A percentile compares a stretch with the other conserved stretches of the same genome.
These are phyloP conservation scores for Diarsia dahlii DNA, from an alignment of 2,888 invertebrate genomes.

Conservation along the genomic window DNA sequence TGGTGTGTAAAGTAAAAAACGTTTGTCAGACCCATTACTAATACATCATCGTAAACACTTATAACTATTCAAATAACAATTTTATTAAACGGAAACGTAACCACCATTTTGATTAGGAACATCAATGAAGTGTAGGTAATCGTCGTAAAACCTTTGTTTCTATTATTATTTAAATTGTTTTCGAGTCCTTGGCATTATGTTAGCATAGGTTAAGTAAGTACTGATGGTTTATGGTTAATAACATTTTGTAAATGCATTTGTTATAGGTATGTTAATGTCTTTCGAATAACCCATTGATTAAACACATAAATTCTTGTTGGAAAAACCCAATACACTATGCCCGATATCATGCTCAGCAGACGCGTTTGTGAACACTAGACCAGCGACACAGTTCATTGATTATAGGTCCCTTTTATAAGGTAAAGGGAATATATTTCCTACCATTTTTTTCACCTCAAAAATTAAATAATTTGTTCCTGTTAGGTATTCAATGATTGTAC, in stretches of 20 bases:
- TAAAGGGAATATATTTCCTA: no score
- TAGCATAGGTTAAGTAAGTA: conserved; percentile 31
- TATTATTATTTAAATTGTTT: conserved; percentile 55
- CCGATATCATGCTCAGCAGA: no score
- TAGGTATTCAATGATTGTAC: no score
- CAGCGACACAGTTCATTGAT: no score
- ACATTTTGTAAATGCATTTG: conserved; percentile 1
- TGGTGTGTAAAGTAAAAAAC: no score
- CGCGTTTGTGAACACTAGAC: no score
- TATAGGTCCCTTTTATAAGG: no score
- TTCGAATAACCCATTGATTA: background rate
- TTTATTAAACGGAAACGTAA: conserved; percentile 31
- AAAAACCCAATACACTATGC: no score
- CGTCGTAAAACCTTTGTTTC: conserved; percentile 19
- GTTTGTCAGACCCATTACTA: no score
- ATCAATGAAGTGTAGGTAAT: background rate
- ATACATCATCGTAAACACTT: background rate
- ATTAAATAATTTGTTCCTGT: no score
- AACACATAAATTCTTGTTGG: no score
- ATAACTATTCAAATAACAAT: conserved; percentile 1
- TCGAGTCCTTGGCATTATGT: conserved; percentile 39
- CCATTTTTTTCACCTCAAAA: no score
- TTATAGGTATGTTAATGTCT: background rate
- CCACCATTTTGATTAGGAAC: conserved; percentile 14
- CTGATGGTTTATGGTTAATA: conserved; percentile 35